phyloP scores from a whole-genome alignment of 2,888 invertebrate genomes.

The Caenorhabditis sp. region DNA sequence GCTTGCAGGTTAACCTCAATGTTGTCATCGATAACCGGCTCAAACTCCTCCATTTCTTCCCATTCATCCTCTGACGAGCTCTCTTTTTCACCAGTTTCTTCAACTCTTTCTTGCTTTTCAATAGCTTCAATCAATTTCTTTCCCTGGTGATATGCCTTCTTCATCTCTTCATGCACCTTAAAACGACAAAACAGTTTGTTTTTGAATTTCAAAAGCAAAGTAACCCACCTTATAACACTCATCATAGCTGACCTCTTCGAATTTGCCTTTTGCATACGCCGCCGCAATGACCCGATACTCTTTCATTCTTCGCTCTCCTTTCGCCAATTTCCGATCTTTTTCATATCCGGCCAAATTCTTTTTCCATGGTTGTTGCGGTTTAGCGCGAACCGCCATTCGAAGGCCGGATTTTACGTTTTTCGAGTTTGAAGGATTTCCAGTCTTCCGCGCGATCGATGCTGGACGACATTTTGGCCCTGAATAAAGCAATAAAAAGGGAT shows the following conservation, averaged over 20 bases:
- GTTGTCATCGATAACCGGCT: conserved; percentile 28
- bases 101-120: conserved; percentile 8
- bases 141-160: conserved; percentile 35
- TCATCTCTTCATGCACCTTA: conserved; percentile 30
- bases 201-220: too few relatives aligned
- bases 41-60: conserved; percentile 59
- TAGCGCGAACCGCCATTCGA: conserved; percentile 19
- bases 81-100: conserved; percentile 10
- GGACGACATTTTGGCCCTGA: conserved; percentile 35
- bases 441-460: conserved; percentile 29
- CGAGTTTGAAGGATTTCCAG: conserved; percentile 18
- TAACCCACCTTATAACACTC: conserved; percentile 20
- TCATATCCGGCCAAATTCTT: conserved; percentile 28
- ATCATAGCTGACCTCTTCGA: conserved; percentile 33
- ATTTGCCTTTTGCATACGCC: conserved; percentile 19
- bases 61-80: conserved; percentile 58
- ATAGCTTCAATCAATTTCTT: conserved; percentile 20
- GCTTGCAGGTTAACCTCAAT: conserved; percentile 32
- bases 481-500: too few relatives aligned
- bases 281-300: conserved; percentile 27
- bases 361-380: conserved; percentile 39
- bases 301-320: conserved; percentile 33
- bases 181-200: too few relatives aligned
- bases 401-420: conserved; percentile 12
- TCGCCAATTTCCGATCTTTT: conserved; percentile 30